A percentile compares a stretch with the other conserved stretches of the same genome.
Conservation (phyloP, 2,797 vertebrate genomes). For the Discoglossus pictus region DNA sequence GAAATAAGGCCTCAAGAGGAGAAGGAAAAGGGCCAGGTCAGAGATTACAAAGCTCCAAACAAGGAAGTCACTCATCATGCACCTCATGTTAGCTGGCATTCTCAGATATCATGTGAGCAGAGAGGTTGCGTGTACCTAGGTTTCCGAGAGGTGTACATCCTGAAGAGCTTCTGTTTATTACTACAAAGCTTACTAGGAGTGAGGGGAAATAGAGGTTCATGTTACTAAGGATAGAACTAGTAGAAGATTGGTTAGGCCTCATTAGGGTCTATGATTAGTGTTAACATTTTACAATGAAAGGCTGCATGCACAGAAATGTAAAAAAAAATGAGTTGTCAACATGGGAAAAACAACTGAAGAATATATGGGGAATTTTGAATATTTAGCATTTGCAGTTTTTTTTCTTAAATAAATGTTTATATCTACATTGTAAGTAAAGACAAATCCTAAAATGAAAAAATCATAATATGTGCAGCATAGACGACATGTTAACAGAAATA, state of each 20-base stretch:
- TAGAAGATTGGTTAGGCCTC: constrained; percentile 62
- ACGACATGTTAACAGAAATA: too few relatives aligned
- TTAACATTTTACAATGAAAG: constrained; percentile 9
- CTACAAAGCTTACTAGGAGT: constrained; percentile 92
- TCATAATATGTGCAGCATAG: too few relatives aligned
- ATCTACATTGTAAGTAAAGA: too few relatives aligned
- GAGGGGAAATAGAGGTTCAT: constrained; percentile 84
- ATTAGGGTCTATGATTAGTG: constrained; percentile 46
- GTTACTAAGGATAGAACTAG: constrained; percentile 74
- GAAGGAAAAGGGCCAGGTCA: constrained; percentile 50
- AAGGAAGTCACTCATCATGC: constrained; percentile 78
- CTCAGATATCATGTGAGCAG: constrained; percentile 81
- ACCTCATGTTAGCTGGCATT: constrained; percentile 91
- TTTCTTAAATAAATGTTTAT: too few relatives aligned
- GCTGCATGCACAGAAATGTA: constrained; percentile 47
- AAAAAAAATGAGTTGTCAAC: too few relatives aligned
- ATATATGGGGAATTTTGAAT: too few relatives aligned
- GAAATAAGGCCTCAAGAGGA: constrained; percentile 61
- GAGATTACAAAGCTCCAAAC: constrained; percentile 60
- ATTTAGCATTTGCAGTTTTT: too few relatives aligned
- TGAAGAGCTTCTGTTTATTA: constrained; percentile 98
- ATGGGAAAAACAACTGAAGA: too few relatives aligned
- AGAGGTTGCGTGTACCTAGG: constrained; percentile 91
- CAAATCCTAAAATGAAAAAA: too few relatives aligned
- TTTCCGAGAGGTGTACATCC: constrained; percentile 88